Conservation (phyloP, 37 sponge, comb jelly and placozoan genomes). For the Diacarnus erythraeanus region DNA sequence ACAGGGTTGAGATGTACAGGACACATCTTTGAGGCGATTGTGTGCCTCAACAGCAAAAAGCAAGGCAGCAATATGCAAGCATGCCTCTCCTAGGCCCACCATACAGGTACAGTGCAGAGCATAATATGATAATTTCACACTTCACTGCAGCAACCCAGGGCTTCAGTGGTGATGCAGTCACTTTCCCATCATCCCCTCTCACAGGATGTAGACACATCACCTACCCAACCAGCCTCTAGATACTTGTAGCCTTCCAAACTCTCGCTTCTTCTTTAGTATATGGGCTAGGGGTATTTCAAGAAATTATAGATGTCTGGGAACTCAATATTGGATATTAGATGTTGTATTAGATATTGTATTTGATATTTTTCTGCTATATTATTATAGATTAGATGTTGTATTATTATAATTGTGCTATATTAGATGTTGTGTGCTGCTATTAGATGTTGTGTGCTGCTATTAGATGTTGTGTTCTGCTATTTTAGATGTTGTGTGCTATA, state of each 20-base stretch:
- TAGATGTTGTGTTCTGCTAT: no score
- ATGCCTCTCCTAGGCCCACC: no score
- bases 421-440: no score
- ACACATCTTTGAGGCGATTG: neutral
- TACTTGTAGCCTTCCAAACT: constrained; percentile 32
- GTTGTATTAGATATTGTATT: no score
- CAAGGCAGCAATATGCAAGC: no score
- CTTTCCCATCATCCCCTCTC: neutral
- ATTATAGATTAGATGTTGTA: no score
- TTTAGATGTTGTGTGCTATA: no score
- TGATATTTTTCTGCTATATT: no score
- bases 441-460: no score
- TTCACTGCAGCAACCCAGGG: constrained; percentile 33
- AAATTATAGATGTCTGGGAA: constrained; percentile 45
- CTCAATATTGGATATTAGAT: constrained; percentile 4
- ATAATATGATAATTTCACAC: constrained; percentile 7
- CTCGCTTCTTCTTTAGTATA: constrained; percentile 32
- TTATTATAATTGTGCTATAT: no score
- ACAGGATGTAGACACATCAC: neutral
- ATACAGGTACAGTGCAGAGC: no score
- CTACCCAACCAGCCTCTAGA: constrained; percentile 4
- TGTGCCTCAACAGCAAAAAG: constrained; percentile 27
- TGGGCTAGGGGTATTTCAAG: constrained; percentile 23
- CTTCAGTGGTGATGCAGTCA: constrained; percentile 10
- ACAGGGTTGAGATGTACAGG: constrained; percentile 18